Evolutionary conservation across 1,140 invertebrate species (phyloP).

Genomic region (Drosophila ficusphila): DNA sequence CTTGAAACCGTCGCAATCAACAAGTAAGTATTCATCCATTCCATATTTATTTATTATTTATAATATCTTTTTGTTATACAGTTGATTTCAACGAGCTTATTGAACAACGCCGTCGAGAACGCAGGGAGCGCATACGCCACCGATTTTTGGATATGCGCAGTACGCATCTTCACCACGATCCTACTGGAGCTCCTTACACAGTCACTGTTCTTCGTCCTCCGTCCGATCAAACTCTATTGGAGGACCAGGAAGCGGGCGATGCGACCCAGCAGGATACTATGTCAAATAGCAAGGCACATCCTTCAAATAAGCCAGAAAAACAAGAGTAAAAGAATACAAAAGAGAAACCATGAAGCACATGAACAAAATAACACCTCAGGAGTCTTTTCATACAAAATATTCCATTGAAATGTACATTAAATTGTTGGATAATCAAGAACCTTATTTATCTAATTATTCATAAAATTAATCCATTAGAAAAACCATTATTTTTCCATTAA

Average conservation of each 20-base stretch:
- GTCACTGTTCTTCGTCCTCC: slow-evolving; percentile 58
- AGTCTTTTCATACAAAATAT: no score
- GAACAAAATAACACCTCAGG: no score
- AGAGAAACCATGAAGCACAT: no score
- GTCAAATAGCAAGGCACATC: neutral
- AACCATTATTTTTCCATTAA: neutral
- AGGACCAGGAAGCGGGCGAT: neutral
- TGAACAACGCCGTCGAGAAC: slow-evolving; percentile 53
- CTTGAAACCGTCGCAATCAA: neutral
- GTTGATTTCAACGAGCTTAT: slow-evolving; percentile 64
- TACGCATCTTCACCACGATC: slow-evolving; percentile 18
- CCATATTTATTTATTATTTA: no score
- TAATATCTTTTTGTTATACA: no score
- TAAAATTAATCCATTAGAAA: neutral
- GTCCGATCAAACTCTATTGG: slow-evolving; percentile 7
- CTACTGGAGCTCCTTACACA: slow-evolving; percentile 32
- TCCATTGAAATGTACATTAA: no score
- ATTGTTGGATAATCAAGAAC: no score
- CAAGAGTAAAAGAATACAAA: neutral
- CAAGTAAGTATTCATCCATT: slow-evolving; percentile 4
- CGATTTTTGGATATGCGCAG: slow-evolving; percentile 49
- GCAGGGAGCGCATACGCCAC: slow-evolving; percentile 55
- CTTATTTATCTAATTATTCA: no score
- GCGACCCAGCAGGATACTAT: neutral
- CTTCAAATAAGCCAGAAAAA: slow-evolving; percentile 1